phyloP scores from a whole-genome alignment of 2,888 invertebrate genomes.

The Cabera pusaria region DNA sequence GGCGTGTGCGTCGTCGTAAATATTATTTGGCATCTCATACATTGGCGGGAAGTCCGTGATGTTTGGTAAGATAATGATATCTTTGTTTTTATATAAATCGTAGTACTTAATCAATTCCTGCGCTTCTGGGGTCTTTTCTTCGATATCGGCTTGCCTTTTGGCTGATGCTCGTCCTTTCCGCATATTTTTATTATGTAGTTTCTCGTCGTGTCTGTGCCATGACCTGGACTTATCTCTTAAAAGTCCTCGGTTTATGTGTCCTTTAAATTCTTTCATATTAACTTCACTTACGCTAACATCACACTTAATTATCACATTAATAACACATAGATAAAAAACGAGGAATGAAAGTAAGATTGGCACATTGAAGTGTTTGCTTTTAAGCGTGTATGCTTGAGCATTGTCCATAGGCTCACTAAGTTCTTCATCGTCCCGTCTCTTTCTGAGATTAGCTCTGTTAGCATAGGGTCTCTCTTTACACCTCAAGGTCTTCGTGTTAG shows the following conservation, averaged over 20 bases:
- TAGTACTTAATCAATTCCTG: slow-evolving; percentile 59
- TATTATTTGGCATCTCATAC: slow-evolving; percentile 38
- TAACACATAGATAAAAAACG: slow-evolving; percentile 65
- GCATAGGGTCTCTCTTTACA: slow-evolving; percentile 48
- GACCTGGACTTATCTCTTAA: slow-evolving; percentile 44
- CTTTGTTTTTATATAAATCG: slow-evolving; percentile 55
- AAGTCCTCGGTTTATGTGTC: slow-evolving; percentile 33
- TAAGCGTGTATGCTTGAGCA: slow-evolving; percentile 74
- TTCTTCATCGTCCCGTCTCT: slow-evolving; percentile 46
- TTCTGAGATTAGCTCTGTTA: slow-evolving; percentile 51
- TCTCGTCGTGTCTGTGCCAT: slow-evolving; percentile 50
- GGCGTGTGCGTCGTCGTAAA: slow-evolving; percentile 54
- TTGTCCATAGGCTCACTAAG: slow-evolving; percentile 61
- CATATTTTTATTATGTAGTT: slow-evolving; percentile 42
- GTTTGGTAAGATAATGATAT: slow-evolving; percentile 45
- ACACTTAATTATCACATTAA: slow-evolving; percentile 78
- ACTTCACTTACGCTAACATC: slow-evolving; percentile 72
- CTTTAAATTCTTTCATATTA: slow-evolving; percentile 50
- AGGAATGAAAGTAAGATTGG: slow-evolving; percentile 60
- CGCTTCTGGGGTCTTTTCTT: slow-evolving; percentile 50
- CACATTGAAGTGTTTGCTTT: slow-evolving; percentile 43
- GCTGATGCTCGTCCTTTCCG: slow-evolving; percentile 47
- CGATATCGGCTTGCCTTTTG: slow-evolving; percentile 49
- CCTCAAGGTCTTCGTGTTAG: slow-evolving; percentile 43
- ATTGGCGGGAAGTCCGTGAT: slow-evolving; percentile 46